Conservation (phyloP, 1,140 invertebrate species). For the Drosophila dunni region DNA sequence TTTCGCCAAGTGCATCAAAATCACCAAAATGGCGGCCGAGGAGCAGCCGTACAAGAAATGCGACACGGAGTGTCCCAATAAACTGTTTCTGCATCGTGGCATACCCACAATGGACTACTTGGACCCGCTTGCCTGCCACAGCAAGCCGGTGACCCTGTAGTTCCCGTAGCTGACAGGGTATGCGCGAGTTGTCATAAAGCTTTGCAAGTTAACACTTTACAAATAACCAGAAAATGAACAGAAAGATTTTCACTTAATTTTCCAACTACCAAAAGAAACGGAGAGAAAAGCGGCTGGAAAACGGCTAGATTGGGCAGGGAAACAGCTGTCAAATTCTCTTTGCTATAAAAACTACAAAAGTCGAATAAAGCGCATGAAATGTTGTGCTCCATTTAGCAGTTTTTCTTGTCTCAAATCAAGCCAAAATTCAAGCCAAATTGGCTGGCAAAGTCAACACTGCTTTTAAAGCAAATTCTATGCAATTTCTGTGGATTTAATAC, state of each 20-base stretch:
- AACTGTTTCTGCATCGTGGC: constrained; percentile 7
- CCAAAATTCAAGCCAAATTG: neutral
- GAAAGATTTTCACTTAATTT: neutral
- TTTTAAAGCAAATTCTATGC: neutral
- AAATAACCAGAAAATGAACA: neutral
- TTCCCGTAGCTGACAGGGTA: neutral
- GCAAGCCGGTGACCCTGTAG: neutral
- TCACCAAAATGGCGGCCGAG: constrained; percentile 53
- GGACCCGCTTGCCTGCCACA: constrained; percentile 2
- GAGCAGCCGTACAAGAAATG: constrained; percentile 49
- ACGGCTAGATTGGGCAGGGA: neutral
- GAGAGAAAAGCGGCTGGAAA: neutral
- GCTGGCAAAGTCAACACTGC: no score
- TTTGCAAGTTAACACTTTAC: neutral
- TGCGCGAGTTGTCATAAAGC: neutral
- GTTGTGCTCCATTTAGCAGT: no score
- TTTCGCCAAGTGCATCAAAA: constrained; percentile 52
- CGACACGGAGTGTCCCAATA: constrained; percentile 21
- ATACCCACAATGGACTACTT: neutral
- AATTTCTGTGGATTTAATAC: neutral
- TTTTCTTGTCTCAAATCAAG: neutral
- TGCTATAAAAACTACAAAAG: no score
- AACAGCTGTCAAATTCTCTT: no score
- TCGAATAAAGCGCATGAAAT: no score
- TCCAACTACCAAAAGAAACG: neutral